Percentiles rank a stretch among this genome's conserved stretches.
Conservation (phyloP, 1,140 invertebrate species). For the Caenorhabditis tropicalis region DNA sequence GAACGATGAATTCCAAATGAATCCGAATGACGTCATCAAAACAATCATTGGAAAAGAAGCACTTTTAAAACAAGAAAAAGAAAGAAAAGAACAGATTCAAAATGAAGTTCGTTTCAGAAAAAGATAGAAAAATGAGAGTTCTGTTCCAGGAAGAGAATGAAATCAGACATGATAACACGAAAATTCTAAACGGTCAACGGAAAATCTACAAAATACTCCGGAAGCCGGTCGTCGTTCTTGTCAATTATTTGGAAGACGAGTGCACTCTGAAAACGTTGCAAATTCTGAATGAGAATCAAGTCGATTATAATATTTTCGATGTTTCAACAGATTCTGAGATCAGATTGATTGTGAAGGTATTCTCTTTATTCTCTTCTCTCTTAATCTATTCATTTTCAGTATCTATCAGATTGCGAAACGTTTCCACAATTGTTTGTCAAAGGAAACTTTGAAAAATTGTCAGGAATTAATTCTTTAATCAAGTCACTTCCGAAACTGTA, state of each 20-base stretch:
- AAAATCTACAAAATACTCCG: conserved; percentile 33
- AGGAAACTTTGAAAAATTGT: neutral
- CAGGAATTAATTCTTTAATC: neutral
- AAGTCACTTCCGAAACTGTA: neutral
- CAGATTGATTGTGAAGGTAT: neutral
- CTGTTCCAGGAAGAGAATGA: conserved; percentile 1
- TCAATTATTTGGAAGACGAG: neutral
- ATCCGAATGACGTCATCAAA: neutral
- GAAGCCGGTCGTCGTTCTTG: conserved; percentile 8
- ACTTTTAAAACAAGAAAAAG: neutral
- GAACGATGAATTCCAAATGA: neutral
- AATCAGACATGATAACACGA: neutral
- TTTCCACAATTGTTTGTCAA: conserved; percentile 7
- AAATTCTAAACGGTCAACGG: neutral
- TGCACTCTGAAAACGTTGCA: neutral
- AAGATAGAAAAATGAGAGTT: neutral
- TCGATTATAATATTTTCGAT: conserved; percentile 14
- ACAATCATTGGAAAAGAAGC: neutral
- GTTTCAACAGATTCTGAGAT: conserved; percentile 20
- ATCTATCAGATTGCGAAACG: conserved; percentile 19
- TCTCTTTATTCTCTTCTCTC: neutral
- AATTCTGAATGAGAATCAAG: neutral
- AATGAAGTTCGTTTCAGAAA: neutral
- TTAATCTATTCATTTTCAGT: neutral
- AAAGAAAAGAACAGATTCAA: neutral